phyloP scores from a whole-genome alignment of 2,113 vertebrate species.

The Hylia prasina region DNA sequence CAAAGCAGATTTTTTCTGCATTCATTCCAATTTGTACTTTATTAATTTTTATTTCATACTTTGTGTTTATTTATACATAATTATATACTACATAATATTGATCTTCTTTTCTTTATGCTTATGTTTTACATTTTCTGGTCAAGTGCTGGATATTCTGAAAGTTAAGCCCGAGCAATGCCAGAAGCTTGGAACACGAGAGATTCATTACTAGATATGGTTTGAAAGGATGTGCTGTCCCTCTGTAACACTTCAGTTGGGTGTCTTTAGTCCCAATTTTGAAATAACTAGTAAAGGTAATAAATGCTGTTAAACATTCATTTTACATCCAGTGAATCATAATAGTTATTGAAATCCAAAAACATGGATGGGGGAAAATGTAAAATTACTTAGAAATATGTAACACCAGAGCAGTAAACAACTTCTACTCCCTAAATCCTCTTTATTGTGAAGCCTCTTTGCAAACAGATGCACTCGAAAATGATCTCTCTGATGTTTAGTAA shows the following conservation, averaged over 20 bases:
- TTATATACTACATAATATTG: background rate
- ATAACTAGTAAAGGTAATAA: background rate
- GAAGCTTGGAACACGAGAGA: background rate
- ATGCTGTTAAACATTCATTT: background rate
- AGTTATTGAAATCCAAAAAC: background rate
- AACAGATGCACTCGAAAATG: background rate
- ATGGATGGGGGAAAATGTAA: background rate
- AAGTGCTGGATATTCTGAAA: background rate
- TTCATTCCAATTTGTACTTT: background rate
- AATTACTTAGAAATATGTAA: background rate
- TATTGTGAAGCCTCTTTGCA: background rate
- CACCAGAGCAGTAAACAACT: background rate
- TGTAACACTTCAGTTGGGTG: background rate
- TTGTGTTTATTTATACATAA: background rate
- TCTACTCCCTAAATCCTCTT: background rate
- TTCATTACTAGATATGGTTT: background rate
- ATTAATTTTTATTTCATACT: background rate
- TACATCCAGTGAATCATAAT: background rate
- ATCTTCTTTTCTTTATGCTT: background rate
- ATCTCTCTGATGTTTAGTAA: conserved; percentile 9
- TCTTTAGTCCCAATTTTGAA: background rate
- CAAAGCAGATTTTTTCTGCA: background rate
- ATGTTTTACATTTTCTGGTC: background rate
- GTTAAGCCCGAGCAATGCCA: background rate
- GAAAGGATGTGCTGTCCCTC: background rate